Conservation (phyloP, 2,888 invertebrate species). For the Heliconius charithonia region DNA sequence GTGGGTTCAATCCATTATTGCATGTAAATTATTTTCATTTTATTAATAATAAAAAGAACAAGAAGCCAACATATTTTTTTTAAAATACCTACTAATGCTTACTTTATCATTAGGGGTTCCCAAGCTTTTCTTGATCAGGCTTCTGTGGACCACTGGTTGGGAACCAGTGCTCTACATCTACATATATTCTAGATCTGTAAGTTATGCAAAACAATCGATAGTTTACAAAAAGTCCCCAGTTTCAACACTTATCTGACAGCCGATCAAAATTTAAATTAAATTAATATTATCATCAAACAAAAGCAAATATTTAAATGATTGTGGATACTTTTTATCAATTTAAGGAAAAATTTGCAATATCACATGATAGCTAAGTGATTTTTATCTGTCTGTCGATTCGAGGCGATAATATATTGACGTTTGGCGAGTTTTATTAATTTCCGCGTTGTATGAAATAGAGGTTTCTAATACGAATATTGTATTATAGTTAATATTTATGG, state of each 20-base stretch:
- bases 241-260: constrained; percentile 5
- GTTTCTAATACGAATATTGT: not conserved
- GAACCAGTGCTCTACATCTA: too few relatives aligned
- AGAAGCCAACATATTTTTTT: too few relatives aligned
- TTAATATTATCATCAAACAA: not conserved
- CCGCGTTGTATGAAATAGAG: not conserved
- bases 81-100: too few relatives aligned
- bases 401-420: not conserved
- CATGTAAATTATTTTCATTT: too few relatives aligned
- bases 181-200: too few relatives aligned
- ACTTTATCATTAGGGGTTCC: too few relatives aligned
- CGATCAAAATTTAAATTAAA: constrained; percentile 5
- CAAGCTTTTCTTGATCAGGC: too few relatives aligned
- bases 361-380: not conserved
- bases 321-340: not conserved
- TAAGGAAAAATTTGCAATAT: constrained; percentile 7
- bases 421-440: not conserved
- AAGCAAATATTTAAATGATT: not conserved
- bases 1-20: too few relatives aligned
- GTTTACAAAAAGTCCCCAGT: not conserved
- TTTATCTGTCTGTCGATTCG: not conserved
- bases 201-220: too few relatives aligned
- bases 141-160: too few relatives aligned
- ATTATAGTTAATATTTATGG: too few relatives aligned
- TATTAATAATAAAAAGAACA: too few relatives aligned